Evolutionary conservation across 2,113 vertebrate genomes (phyloP), one percentile per base, ranked within the genome.

Genomic region (Acinonyx jubatus): DNA sequence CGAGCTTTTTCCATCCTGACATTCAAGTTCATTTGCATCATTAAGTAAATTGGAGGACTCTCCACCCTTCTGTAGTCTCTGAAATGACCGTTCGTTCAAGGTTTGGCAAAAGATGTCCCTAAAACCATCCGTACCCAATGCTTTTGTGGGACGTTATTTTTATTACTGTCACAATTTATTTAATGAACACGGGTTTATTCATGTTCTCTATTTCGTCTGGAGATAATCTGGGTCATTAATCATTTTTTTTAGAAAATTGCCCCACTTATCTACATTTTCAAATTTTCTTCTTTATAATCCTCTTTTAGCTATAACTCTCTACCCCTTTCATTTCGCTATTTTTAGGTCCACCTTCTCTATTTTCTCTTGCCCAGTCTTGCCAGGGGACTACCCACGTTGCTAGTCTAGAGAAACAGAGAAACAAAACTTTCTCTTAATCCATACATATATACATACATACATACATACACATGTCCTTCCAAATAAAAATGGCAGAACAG

Each of bases 161-260:
- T 89, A 74, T 68, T 96, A 71, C 25, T 91, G n/a, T 33, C 36
- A 61, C 7, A 94, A 23, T 83, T 68, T 91, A 61, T 87, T 91
- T 91, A 71, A 82, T 68, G 2, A 87, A 38, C 7, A 52, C 78
- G 7, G 1, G 3, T 4, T 69, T 83, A n/a, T 68, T 94, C 19
- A 21, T 71, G 21, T 27, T 89, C 74, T 90, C 9, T 68, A 45
- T 50, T 73, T 78, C 81, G 83, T 83, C 33, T 73, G 33, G 27
- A 79, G 76, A 41, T 66, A 45, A 93, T n/a, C 48, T 82, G 31
- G 38, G 21, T 74, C 21, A 78, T 31, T 66, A 48, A 45, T 55
- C 80, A 25, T 45, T 65, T 79, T 65, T 79, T 69, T 61, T 9
- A 36, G 3, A 93, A 94, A 96, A 86, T 52, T 68, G 11, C 36